Conservation (phyloP, 1,140 invertebrate genomes). For the Sycobia sp. region DNA sequence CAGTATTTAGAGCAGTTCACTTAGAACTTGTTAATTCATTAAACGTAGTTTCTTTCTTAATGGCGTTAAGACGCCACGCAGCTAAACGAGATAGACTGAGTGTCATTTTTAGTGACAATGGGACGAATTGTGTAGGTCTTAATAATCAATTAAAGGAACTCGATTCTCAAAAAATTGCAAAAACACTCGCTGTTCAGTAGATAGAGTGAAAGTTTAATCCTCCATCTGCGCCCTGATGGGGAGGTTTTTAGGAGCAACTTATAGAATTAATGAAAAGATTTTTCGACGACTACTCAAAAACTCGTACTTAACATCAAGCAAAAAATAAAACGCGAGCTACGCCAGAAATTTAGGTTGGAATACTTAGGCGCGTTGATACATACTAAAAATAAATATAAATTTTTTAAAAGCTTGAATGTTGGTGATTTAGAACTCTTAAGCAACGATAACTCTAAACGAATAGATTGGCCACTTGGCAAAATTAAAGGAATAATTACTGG, state of each 20-base stretch:
- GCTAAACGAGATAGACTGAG: conserved; percentile 4
- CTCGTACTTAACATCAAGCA: background rate
- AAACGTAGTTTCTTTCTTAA: conserved; percentile 15
- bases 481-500: too few species aligned
- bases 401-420: too few species aligned
- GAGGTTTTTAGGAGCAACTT: background rate
- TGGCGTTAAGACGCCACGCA: background rate
- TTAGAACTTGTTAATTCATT: conserved; percentile 23
- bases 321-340: too few species aligned
- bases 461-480: too few species aligned
- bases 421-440: too few species aligned
- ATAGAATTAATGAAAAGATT: background rate
- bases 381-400: too few species aligned
- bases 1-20: conserved; percentile 26
- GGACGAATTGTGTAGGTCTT: conserved; percentile 10
- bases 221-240: background rate
- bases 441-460: too few species aligned
- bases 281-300: background rate
- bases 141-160: background rate
- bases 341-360: too few species aligned
- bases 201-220: conserved; percentile 5
- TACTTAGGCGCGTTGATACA: too few species aligned
- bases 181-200: background rate
- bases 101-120: conserved; percentile 40
- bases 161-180: background rate